phyloP scores from a whole-genome alignment of 2,888 invertebrate genomes.

The Hydroisotoma schaefferi region DNA sequence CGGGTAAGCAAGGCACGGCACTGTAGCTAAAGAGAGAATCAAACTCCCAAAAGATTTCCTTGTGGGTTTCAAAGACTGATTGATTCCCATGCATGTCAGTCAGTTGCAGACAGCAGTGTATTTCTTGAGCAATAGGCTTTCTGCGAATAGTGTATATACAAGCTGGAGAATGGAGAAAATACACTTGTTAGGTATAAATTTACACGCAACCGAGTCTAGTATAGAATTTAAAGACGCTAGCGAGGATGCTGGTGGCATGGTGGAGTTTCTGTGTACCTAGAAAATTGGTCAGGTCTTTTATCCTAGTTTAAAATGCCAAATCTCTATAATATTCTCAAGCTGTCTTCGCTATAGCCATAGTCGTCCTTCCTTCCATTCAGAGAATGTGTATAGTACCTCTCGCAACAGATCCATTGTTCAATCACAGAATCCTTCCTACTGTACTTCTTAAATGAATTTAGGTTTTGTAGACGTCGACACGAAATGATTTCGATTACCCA shows the following conservation, averaged over 20 bases:
- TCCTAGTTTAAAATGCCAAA: neutral
- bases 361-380: neutral
- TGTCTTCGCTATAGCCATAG: no score
- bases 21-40: conserved; percentile 11
- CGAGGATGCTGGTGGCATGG: neutral
- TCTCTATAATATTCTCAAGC: neutral
- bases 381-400: no score
- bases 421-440: neutral
- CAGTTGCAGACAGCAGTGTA: conserved; percentile 1
- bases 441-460: neutral
- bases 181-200: no score
- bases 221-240: neutral
- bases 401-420: conserved; percentile 2
- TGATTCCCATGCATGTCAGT: conserved; percentile 38
- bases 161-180: no score
- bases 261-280: neutral
- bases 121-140: no score
- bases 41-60: conserved; percentile 1
- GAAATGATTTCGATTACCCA: conserved; percentile 1
- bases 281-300: conserved; percentile 2
- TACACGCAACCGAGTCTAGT: neutral
- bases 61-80: conserved; percentile 31
- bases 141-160: no score
- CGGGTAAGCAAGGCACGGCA: no score
- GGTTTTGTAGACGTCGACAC: neutral